These are phyloP conservation scores for Austrolebias charrua DNA, from an alignment of 2,797 vertebrate genomes.

Conservation along the genomic window DNA sequence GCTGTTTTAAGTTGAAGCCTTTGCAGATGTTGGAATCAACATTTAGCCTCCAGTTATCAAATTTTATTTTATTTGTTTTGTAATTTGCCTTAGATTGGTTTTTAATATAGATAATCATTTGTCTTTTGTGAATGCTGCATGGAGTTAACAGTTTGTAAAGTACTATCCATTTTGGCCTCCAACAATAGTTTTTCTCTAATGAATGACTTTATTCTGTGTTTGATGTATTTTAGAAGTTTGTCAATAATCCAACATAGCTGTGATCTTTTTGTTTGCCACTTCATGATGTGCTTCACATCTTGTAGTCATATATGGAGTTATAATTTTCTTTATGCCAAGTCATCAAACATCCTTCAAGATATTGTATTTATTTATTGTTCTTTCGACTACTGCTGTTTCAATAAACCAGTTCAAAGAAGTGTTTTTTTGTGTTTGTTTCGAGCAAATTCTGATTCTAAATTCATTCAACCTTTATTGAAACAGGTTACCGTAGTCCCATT, in stretches of 20 bases:
- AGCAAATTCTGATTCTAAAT: not conserved
- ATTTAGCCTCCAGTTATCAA: not conserved
- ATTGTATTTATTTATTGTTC: slow-evolving; percentile 54
- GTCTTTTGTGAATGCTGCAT: not conserved
- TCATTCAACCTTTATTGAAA: too few relatives aligned
- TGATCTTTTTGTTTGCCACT: slow-evolving; percentile 4
- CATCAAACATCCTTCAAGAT: not conserved
- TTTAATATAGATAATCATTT: not conserved
- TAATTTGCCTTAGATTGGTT: not conserved
- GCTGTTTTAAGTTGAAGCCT: not conserved
- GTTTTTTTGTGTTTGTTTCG: not conserved
- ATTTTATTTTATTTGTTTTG: not conserved
- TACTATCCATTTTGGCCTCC: not conserved
- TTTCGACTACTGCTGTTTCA: slow-evolving; percentile 27
- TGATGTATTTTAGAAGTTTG: not conserved
- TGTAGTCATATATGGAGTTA: not conserved
- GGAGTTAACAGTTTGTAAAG: not conserved
- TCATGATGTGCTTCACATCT: not conserved
- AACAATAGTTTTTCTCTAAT: not conserved
- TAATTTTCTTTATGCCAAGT: slow-evolving; percentile 15
- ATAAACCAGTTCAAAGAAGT: slow-evolving; percentile 47
- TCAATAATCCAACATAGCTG: not conserved
- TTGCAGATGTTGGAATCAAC: not conserved
- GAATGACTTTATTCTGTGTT: not conserved
- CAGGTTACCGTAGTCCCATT: too few relatives aligned